Evolutionary conservation across 2,888 invertebrate genomes (phyloP), one percentile per base, ranked within the genome.

Genomic region (Drosophila borealis): DNA sequence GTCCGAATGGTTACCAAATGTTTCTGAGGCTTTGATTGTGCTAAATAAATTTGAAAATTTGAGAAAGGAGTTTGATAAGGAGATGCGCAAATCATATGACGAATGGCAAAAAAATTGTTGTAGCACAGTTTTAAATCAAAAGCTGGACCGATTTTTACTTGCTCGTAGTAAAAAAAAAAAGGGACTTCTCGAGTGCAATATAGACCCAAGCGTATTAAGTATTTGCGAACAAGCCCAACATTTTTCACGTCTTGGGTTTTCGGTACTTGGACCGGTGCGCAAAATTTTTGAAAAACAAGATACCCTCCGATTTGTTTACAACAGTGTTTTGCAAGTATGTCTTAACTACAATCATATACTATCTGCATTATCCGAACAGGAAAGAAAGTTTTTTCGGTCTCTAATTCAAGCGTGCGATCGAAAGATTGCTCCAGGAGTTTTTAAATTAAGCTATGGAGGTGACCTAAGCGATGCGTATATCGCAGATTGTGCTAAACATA

Each of bases 1-100:
- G 46, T 96, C 97, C 0, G 94, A 95, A 49, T 97, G 97, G 96
- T 92, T 97, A 92, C 95, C 96, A 41, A 93, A 94, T n/a, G 96
- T 96, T 89, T 95, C 95, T 62, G 94, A 95, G 81, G 94, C 96
- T 0, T 72, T 70, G 8, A 42, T 61, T 8, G 80, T 77, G 2
- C 94, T 95, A 55, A 95, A 96, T 69, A 95, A 96, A 29, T 94
- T 95, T 73, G 85, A 88, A 13, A 64, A 34, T 9, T 55, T 89
- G 1, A 74, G 78, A 13, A 76, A 73, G 6, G 90, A 90, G n/a
- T 91, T 87, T 13, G 80, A 75, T 13, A 83, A 93, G 9, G 91
- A 93, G 75, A 93, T 94, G 39, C 83, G 93, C 39, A 93, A 94
- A 72, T 92, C 94, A 3, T 94, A 94, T 84, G 89, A 92, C 17